Base-by-base conservation (phyloP, 2,113 vertebrate species). In the Phyllopteryx taeniolatus region DNA sequence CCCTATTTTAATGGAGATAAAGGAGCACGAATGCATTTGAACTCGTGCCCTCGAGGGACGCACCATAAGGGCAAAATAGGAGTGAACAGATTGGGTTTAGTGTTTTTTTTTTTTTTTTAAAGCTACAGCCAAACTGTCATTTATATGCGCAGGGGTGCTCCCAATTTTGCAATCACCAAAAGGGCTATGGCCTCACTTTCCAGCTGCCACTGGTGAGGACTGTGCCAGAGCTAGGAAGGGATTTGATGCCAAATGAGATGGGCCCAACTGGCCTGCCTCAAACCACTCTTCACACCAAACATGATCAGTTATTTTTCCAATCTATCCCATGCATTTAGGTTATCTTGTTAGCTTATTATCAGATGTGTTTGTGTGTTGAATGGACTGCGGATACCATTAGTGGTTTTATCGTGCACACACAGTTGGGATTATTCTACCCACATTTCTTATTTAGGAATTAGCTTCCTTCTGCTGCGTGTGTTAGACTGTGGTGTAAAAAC, bases 1-100 rank as follows among this genome's bases (percentile, higher is more conserved):
- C 72, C 71, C 72, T 74, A 87, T 88, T 90, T 89, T 88, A 84
- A 89, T 87, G 73, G 82, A 88, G 79, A 88, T 87, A 86, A 86
- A 85, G 78, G 81, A 78, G 72, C 63, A 8, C 77, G 86, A 85
- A 91, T 91, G 84, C 90, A 90, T 90, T 83, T 80, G 82, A 90
- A 87, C 80, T 79, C 81, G 57, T 76, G 78, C 86, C 85, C 86
- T 90, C 71, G 54, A 72, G 81, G 87, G 84, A 74, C 79, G 75
- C 83, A 82, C 75, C 86, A 87, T 83, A 85, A 88, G 78, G 78
- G 78, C 79, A 81, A 83, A 82, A 74, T 73, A 84, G 73, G 78
- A 79, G 78, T 72, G 74, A 82, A 82, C 85, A 87, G 90, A 79
- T 85, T 87, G 85, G 78, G 53, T 80, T 86, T 85, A 79, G 85